phyloP scores from a whole-genome alignment of 2,797 vertebrate genomes.

The Linurgus olivaceus region DNA sequence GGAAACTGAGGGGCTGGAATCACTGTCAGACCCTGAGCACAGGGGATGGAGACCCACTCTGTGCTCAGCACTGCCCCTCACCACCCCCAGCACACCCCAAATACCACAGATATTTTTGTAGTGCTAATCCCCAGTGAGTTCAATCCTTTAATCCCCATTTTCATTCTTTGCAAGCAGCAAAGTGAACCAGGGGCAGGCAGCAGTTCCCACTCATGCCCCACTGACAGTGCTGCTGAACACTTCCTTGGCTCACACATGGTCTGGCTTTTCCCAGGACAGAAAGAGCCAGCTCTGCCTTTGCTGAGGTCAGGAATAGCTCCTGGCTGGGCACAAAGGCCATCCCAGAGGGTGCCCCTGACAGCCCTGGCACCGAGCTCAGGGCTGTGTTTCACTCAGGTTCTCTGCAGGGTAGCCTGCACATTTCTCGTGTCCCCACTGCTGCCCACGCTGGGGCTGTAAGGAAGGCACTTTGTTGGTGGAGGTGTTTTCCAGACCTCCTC shows the following conservation, averaged over 20 bases:
- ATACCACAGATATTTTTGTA: not conserved
- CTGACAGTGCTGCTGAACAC: not conserved
- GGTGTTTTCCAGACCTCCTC: not conserved
- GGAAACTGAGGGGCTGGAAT: not conserved
- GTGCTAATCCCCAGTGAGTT: not conserved
- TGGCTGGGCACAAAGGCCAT: not conserved
- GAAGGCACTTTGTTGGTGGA: not conserved
- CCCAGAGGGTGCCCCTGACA: not conserved
- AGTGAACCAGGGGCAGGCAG: not conserved
- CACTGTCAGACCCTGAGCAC: not conserved
- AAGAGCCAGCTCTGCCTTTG: not conserved
- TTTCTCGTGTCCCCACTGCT: accelerated
- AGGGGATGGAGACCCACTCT: not conserved
- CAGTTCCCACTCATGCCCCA: not conserved
- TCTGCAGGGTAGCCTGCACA: not conserved
- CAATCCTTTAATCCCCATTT: not conserved
- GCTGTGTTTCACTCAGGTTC: not conserved
- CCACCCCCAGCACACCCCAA: not conserved
- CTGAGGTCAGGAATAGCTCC: not conserved
- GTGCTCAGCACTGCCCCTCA: not conserved
- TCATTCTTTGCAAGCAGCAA: not conserved
- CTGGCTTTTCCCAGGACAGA: not conserved
- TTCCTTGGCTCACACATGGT: accelerated
- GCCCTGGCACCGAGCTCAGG: not conserved
- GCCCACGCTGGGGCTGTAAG: accelerated